Conservation (phyloP, 2,113 vertebrate genomes). For the Rallus limicola region DNA sequence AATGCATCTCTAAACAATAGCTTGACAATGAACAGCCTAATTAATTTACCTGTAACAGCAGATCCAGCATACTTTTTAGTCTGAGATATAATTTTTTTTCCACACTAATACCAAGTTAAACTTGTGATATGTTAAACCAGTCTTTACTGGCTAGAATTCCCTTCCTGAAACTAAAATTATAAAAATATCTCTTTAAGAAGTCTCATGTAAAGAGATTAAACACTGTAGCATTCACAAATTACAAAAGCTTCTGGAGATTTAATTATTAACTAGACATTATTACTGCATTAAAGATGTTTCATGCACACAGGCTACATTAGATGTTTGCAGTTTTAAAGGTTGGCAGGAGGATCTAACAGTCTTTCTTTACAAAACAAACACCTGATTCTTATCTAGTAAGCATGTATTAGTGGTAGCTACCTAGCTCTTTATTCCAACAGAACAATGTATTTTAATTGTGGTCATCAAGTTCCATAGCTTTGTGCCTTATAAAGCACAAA, state of each 20-base stretch:
- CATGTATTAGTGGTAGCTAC: background rate
- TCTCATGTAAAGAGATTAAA: background rate
- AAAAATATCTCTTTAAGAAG: background rate
- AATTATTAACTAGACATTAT: constrained; percentile 50
- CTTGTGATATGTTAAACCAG: background rate
- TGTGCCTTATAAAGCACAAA: background rate
- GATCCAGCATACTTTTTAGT: background rate
- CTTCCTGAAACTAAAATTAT: background rate
- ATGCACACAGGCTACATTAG: background rate
- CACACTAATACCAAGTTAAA: background rate
- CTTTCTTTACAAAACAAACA: constrained; percentile 4
- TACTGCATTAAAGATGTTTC: constrained; percentile 3
- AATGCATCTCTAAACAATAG: background rate
- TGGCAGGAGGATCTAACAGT: background rate
- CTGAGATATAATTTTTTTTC: background rate
- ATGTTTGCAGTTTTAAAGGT: constrained; percentile 6
- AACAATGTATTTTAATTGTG: background rate
- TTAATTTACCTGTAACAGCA: background rate
- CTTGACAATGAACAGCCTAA: background rate
- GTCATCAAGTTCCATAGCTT: background rate
- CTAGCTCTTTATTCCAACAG: background rate
- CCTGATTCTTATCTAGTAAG: background rate
- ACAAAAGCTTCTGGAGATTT: background rate
- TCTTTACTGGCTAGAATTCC: background rate
- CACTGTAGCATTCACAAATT: background rate